These are phyloP conservation scores for Lagodon rhomboides DNA, from an alignment of 2,797 vertebrate species.

Conservation along the genomic window DNA sequence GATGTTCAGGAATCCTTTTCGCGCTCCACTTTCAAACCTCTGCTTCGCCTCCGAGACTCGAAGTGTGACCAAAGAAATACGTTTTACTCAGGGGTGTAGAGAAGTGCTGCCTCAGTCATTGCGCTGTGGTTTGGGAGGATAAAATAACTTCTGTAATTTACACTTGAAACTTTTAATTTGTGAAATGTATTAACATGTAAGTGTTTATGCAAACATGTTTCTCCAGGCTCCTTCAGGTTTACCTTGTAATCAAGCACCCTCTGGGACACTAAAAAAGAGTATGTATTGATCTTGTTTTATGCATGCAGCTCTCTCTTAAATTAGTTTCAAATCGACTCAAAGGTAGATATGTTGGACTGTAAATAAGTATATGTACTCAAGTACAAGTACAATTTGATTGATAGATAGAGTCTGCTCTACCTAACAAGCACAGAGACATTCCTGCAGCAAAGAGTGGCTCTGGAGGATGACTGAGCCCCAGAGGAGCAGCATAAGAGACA, in stretches of 20 bases:
- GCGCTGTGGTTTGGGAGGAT: slow-evolving; percentile 22
- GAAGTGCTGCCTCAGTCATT: slow-evolving; percentile 17
- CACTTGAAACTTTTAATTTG: slow-evolving; percentile 24
- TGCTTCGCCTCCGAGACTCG: slow-evolving; percentile 43
- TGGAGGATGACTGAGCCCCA: no score
- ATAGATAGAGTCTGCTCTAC: no score
- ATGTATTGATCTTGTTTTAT: neutral
- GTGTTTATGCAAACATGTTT: slow-evolving; percentile 1
- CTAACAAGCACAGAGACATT: no score
- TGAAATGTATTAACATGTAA: slow-evolving; percentile 20
- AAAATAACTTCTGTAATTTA: slow-evolving; percentile 26
- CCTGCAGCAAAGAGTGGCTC: no score
- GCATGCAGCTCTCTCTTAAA: neutral
- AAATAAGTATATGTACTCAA: no score
- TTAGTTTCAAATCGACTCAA: neutral
- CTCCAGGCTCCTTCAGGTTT: neutral
- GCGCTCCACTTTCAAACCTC: slow-evolving; percentile 63
- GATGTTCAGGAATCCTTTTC: slow-evolving; percentile 65
- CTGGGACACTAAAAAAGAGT: neutral
- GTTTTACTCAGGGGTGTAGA: slow-evolving; percentile 23
- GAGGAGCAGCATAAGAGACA: no score
- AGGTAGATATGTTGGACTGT: neutral
- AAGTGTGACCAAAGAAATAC: slow-evolving; percentile 56
- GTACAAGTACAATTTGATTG: no score
- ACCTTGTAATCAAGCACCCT: slow-evolving; percentile 7